Conservation (phyloP, 2,797 vertebrate species). For the Passerculus sandwichensis region DNA sequence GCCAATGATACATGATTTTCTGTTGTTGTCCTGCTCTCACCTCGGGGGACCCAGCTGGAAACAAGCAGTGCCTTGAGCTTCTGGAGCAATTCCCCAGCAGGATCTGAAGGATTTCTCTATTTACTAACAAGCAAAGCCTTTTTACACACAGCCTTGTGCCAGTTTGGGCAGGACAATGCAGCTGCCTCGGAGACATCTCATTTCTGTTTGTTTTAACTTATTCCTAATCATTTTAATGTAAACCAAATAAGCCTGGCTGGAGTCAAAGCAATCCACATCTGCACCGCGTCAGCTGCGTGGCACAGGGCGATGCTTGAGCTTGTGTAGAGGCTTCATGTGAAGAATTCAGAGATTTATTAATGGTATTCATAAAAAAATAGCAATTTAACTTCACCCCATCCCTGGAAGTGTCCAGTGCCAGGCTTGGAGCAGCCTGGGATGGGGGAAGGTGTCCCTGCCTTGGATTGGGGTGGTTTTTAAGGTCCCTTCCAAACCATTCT, state of each 20-base stretch:
- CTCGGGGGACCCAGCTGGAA: neutral
- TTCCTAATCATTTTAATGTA: neutral
- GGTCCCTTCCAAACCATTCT: neutral
- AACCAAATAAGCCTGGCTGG: neutral
- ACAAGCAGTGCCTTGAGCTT: neutral
- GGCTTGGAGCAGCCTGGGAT: neutral
- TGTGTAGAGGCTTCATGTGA: neutral
- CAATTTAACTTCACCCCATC: neutral
- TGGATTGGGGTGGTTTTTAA: neutral
- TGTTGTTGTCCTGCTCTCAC: neutral
- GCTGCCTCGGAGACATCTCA: neutral
- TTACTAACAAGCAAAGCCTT: neutral
- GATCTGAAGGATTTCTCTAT: conserved; percentile 26
- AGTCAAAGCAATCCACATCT: neutral
- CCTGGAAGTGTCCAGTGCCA: neutral
- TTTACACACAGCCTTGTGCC: neutral
- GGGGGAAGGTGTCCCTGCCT: neutral
- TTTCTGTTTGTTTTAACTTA: conserved; percentile 17
- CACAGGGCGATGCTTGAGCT: accelerated
- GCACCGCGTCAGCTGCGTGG: accelerated
- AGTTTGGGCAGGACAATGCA: neutral
- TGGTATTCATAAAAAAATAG: neutral
- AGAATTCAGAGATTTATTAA: neutral
- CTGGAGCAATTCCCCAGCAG: neutral
- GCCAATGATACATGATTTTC: neutral